Evolutionary conservation across 2,113 vertebrate genomes (phyloP).

Genomic region (Neodontobutis hainanensis): DNA sequence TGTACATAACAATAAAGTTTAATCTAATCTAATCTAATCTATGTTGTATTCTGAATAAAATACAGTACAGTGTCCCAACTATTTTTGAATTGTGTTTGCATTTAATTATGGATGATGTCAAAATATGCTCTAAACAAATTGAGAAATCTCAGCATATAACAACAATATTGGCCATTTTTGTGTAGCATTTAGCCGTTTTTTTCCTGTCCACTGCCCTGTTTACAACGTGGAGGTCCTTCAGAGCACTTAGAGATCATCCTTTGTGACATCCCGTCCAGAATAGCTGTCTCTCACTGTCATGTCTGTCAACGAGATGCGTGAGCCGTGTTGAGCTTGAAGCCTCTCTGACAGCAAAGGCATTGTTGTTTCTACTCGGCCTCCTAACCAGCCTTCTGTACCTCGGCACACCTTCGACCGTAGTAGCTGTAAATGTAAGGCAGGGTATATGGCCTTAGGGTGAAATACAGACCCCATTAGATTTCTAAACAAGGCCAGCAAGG

Average conservation of each 20-base stretch:
- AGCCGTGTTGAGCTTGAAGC: slow-evolving; percentile 13
- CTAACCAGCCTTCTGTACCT: slow-evolving; percentile 2
- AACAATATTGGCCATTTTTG: no score
- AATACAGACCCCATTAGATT: slow-evolving; percentile 21
- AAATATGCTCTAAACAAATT: no score
- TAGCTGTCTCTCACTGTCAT: slow-evolving; percentile 49
- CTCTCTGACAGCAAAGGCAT: slow-evolving; percentile 29
- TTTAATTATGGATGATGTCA: no score
- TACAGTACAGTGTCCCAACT: no score
- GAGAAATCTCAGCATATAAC: no score
- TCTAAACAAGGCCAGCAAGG: slow-evolving; percentile 30
- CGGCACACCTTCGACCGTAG: neutral
- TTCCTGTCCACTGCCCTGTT: neutral
- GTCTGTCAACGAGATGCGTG: slow-evolving; percentile 34
- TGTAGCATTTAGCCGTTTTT: neutral
- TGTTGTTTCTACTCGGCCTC: slow-evolving; percentile 4
- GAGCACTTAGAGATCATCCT: slow-evolving; percentile 26
- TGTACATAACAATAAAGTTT: no score
- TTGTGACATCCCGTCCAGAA: slow-evolving; percentile 34
- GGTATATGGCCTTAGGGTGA: slow-evolving; percentile 1
- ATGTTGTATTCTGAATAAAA: no score
- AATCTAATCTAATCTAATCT: no score
- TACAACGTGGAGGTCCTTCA: neutral
- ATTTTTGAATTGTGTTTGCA: no score
- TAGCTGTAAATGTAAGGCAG: neutral